phyloP scores from a whole-genome alignment of 2,797 vertebrate species.

The Gephyroberyx darwinii region DNA sequence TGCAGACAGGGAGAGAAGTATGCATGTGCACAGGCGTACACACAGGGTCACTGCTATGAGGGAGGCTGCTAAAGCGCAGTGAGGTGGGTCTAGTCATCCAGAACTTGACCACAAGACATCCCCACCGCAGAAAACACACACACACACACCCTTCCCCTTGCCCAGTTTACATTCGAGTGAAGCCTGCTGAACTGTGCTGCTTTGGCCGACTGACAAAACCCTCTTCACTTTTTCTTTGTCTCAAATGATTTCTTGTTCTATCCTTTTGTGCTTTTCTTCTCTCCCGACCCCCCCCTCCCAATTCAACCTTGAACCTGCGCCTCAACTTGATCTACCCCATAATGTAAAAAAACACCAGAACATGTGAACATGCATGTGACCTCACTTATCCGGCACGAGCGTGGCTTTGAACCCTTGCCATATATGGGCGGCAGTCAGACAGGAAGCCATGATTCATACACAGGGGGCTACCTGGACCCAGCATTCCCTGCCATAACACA shows the following conservation, averaged over 20 bases:
- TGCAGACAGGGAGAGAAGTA: not conserved
- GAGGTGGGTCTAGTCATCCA: no score
- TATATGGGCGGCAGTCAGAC: not conserved
- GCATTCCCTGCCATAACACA: no score
- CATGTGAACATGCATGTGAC: slow-evolving; percentile 70
- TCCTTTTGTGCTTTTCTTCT: not conserved
- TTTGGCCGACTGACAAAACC: not conserved
- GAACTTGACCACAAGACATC: no score
- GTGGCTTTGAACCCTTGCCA: slow-evolving; percentile 31
- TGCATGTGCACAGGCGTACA: not conserved
- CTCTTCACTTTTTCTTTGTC: not conserved
- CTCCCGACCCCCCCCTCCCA: no score
- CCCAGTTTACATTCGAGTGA: no score
- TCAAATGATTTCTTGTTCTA: not conserved
- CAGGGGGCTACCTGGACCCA: not conserved
- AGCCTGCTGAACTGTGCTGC: no score
- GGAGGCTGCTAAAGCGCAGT: no score
- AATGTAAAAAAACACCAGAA: slow-evolving; percentile 32
- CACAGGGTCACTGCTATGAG: not conserved
- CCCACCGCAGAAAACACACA: no score
- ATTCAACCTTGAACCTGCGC: slow-evolving; percentile 41
- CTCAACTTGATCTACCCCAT: not conserved
- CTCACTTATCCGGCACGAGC: slow-evolving; percentile 41
- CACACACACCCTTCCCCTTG: no score
- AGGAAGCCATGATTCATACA: slow-evolving; percentile 1